Conservation (phyloP, 2,888 invertebrate genomes). For the Harmothoe impar region DNA sequence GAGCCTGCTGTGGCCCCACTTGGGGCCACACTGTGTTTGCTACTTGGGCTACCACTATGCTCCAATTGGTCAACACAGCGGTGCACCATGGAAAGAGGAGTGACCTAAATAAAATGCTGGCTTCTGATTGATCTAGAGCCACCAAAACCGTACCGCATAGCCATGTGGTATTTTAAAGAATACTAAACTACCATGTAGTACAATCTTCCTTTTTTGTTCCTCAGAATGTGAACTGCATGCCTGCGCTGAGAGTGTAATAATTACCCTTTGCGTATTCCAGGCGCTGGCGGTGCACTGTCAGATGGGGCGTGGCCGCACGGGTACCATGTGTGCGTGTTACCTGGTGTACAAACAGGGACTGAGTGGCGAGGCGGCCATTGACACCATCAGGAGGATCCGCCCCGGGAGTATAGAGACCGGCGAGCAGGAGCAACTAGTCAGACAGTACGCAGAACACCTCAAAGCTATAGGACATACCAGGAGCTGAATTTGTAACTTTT, state of each 20-base stretch:
- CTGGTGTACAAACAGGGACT: neutral
- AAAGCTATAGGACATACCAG: neutral
- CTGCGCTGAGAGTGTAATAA: neutral
- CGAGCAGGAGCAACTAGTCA: slow-evolving; percentile 28
- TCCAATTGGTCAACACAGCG: too few species aligned
- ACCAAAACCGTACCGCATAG: neutral
- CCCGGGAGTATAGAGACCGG: slow-evolving; percentile 42
- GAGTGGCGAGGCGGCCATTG: neutral
- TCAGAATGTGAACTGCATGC: neutral
- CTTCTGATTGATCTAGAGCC: too few species aligned
- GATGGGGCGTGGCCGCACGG: slow-evolving; percentile 51
- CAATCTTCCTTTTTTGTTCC: neutral
- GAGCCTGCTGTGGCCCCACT: too few species aligned
- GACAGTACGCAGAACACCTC: neutral
- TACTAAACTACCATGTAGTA: neutral
- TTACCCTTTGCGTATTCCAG: too few species aligned
- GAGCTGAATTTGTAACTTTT: neutral
- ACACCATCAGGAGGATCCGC: neutral
- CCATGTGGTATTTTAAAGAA: too few species aligned
- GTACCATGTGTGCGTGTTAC: slow-evolving; percentile 50
- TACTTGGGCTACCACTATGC: too few species aligned
- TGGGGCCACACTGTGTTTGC: too few species aligned
- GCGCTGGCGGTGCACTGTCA: slow-evolving; percentile 37
- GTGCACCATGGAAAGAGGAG: too few species aligned
- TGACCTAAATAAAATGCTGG: too few species aligned